A percentile compares a stretch with the other conserved stretches of the same genome.
Conservation (phyloP, 2,888 invertebrate species). For the Mystacides longicornis region DNA sequence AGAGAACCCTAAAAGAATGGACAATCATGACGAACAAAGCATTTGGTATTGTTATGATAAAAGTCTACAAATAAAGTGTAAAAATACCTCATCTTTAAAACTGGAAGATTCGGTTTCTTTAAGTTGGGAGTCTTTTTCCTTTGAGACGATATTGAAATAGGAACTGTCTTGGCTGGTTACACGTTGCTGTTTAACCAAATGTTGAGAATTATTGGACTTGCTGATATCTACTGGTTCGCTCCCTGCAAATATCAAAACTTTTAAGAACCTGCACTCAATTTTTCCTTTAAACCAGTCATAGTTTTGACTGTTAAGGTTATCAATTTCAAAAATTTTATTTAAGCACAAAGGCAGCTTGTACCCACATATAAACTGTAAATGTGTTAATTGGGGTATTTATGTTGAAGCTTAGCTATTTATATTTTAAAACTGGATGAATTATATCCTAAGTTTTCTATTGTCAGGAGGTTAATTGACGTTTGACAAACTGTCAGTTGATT, state of each 20-base stretch:
- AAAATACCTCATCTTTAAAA: neutral
- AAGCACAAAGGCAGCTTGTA: no score
- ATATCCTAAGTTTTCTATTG: no score
- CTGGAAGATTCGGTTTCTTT: neutral
- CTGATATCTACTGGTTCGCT: neutral
- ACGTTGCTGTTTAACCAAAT: slow-evolving; percentile 40
- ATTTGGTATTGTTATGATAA: neutral
- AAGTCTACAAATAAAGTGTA: neutral
- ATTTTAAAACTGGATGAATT: no score
- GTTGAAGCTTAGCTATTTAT: no score
- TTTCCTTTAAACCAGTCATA: no score
- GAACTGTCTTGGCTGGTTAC: slow-evolving; percentile 42
- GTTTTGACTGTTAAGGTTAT: no score
- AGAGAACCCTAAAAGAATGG: neutral
- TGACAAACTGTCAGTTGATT: no score
- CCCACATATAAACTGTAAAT: no score
- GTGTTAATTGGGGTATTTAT: no score
- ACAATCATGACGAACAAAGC: neutral
- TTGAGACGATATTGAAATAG: slow-evolving; percentile 22
- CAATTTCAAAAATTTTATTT: no score
- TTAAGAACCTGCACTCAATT: no score
- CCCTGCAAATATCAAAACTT: neutral
- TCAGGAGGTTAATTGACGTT: no score
- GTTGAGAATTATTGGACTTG: slow-evolving; percentile 4
- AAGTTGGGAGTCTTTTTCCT: slow-evolving; percentile 23